Evolutionary conservation across 2,113 vertebrate species (phyloP), one percentile per base, ranked within the genome.

Genomic region (Otis tarda): DNA sequence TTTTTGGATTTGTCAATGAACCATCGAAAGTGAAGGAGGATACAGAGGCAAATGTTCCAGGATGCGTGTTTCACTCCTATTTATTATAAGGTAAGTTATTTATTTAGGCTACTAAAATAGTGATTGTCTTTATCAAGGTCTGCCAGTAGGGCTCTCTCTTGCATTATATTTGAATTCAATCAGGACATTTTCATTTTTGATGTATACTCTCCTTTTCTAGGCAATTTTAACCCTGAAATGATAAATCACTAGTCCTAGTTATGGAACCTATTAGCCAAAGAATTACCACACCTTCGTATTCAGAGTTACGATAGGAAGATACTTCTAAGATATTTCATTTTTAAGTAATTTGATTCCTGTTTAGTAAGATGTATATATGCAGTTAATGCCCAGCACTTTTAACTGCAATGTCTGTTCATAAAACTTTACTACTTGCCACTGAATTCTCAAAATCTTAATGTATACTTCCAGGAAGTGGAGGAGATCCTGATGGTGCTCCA

Each of bases 71-170:
- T 94, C 33, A 84, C 7, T 73, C 7, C 27, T 82, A 4, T 59
- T 87, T 91, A 89, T 97, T 83, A 27, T 73, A 65, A 90, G 10
- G 22, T 37, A 75, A 71, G 33, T 35, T 78, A 55, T 89, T 93
- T 87, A 20, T n/a, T 93, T 94, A 33, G 69, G 31, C 49, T 95
- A 63, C 31, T 39, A 28, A 41, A 95, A 60, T 27, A 69, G 25
- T 65, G 41, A 50, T 45, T 96, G 92, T 64, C 89, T 97, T 94
- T 97, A 84, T 96, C 93, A 95, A 93, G 37, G 37, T 94, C 90
- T 74, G 33, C 97, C 98, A 98, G 97, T 73, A 98, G 98, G 97
- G 96, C 85, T 97, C 97, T 98, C 98, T 65, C 96, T 98, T 96
- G 96, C 70, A 95, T 97, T 97, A 94, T 93, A 71, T 97, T 97